A percentile compares a stretch with the other conserved stretches of the same genome.
These are phyloP conservation scores for Pachypanchax playfairii DNA, from an alignment of 2,113 vertebrate genomes.

Conservation along the genomic window DNA sequence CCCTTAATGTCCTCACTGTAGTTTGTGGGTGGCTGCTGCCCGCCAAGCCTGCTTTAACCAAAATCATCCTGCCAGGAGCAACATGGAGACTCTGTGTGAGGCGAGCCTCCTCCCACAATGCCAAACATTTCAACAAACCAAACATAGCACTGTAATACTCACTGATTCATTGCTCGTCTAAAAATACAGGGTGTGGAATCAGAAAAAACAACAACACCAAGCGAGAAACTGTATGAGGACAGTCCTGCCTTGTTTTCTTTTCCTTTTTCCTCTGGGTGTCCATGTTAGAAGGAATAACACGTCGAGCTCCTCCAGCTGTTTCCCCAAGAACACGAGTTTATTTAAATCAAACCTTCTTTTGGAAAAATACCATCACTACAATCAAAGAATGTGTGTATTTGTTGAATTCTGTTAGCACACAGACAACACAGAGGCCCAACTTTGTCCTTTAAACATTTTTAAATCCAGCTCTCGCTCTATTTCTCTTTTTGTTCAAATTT, in stretches of 20 bases:
- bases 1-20: constrained; percentile 56
- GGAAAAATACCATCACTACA: too few species aligned
- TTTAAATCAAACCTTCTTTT: too few species aligned
- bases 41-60: constrained; percentile 36
- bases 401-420: too few species aligned
- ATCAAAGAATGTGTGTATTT: too few species aligned
- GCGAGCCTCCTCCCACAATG: constrained; percentile 34
- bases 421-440: too few species aligned
- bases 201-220: constrained; percentile 40
- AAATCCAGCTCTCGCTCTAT: background rate
- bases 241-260: constrained; percentile 17
- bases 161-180: constrained; percentile 15
- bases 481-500: constrained; percentile 9
- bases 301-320: too few species aligned
- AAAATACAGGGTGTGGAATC: constrained; percentile 34
- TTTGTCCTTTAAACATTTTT: too few species aligned
- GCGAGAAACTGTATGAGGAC: constrained; percentile 16
- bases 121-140: constrained; percentile 37
- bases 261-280: constrained; percentile 16
- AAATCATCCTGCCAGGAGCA: constrained; percentile 41
- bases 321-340: background rate
- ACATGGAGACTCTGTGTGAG: constrained; percentile 40
- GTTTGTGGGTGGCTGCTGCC: constrained; percentile 50
- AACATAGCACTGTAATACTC: constrained; percentile 18
- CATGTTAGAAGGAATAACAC: constrained; percentile 16